phyloP scores from a whole-genome alignment of 2,888 invertebrate species.

The Eupithecia tripunctaria region DNA sequence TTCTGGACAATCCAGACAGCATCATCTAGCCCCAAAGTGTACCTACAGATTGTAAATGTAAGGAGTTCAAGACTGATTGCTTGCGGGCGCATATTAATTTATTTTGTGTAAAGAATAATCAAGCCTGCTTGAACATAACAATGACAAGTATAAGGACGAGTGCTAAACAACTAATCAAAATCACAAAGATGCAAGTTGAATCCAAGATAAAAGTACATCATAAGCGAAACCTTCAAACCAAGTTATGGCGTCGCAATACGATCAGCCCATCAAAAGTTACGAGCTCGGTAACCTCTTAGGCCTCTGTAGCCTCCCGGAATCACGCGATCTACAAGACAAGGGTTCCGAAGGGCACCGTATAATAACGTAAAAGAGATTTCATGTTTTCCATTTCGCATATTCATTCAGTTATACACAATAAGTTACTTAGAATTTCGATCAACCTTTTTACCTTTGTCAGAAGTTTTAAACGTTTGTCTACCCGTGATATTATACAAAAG shows the following conservation, averaged over 20 bases:
- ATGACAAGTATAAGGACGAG: not conserved
- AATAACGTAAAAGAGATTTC: constrained; percentile 2
- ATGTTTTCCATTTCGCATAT: constrained; percentile 1
- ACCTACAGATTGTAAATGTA: too few relatives aligned
- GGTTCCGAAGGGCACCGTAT: not conserved
- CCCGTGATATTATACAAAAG: not conserved
- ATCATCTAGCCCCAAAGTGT: not conserved
- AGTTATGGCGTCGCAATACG: not conserved
- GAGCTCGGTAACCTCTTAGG: constrained; percentile 4
- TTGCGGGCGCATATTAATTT: not conserved
- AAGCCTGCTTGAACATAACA: not conserved
- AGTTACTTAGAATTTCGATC: not conserved
- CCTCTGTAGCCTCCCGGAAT: not conserved
- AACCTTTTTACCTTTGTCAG: not conserved
- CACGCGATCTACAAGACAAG: not conserved
- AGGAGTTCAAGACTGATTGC: not conserved
- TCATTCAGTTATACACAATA: constrained; percentile 2
- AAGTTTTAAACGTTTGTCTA: not conserved
- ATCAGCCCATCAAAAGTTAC: not conserved
- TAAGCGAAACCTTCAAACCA: not conserved
- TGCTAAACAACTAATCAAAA: not conserved
- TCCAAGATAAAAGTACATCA: not conserved
- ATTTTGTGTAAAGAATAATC: not conserved
- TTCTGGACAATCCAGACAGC: not conserved
- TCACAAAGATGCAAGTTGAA: not conserved